phyloP scores from a whole-genome alignment of 2,797 vertebrate genomes.

The Myiotriccus ornatus region DNA sequence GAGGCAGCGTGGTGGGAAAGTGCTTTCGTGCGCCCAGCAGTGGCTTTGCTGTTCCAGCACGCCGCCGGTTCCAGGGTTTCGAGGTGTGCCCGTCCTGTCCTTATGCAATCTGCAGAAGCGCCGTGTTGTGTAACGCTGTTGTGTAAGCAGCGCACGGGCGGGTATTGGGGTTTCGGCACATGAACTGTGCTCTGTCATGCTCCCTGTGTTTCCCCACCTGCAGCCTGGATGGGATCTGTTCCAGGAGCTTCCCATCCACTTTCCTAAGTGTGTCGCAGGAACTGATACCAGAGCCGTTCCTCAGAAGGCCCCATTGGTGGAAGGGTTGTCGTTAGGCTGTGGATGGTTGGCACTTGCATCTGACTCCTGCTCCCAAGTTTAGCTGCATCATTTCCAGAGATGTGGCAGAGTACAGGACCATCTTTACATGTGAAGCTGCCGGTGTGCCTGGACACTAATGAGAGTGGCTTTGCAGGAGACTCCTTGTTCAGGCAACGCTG shows the following conservation, averaged over 20 bases:
- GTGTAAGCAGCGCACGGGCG: slow-evolving; percentile 31
- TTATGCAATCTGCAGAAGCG: not conserved
- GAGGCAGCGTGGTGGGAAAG: rapidly evolving
- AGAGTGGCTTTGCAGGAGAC: not conserved
- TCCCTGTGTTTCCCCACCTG: not conserved
- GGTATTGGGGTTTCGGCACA: not conserved
- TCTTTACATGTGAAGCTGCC: not conserved
- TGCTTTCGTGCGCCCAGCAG: not conserved
- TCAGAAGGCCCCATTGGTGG: rapidly evolving
- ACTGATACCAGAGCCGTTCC: not conserved
- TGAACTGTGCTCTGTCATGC: not conserved
- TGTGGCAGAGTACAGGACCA: not conserved
- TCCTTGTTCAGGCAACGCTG: not conserved
- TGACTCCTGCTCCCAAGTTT: not conserved
- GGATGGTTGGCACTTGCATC: not conserved
- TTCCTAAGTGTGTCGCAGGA: not conserved
- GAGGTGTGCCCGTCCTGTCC: not conserved
- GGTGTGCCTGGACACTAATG: not conserved
- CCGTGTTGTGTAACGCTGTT: not conserved
- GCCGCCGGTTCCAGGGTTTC: not conserved
- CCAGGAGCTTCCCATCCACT: not conserved
- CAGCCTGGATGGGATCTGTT: not conserved
- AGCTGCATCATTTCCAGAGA: not conserved
- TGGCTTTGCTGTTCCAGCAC: not conserved
- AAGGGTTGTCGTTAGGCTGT: not conserved